Base-by-base conservation (phyloP, 2,888 invertebrate species). In the Chalcosyrphus nemorum region DNA sequence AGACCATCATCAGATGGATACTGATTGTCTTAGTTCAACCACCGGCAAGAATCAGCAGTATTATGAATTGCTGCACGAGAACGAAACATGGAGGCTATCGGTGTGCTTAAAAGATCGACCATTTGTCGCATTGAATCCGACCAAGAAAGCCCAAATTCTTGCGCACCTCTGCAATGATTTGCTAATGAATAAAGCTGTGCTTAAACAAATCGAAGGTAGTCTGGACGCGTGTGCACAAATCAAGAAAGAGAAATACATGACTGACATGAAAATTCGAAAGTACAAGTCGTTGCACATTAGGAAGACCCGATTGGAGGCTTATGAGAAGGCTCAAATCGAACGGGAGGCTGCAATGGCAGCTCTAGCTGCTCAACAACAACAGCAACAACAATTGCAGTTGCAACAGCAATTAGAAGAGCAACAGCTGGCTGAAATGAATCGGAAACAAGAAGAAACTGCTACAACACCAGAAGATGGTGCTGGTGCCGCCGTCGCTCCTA, bases 151-250 rank as follows among this genome's bases (percentile, higher is more conserved):
- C 0, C 95, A 96, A 86, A 96, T 98, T 88, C 92, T 99, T 56
- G 96, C 97, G 1, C 98, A 96, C 92, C 93, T 99, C 24, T 98
- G 98, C 92, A 97, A 99, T 92, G 98, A 99, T 91, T 93, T 99
- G 87, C 93, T 99, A 50, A 97, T 97, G 92, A 98, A 98, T 91
- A 97, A 98, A 92, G 95, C 96, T 7, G 96, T 98, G 86, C 93
- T 97, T 88, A 93, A 96, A 32, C 98, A 98, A 91, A 96, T 99
- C 71, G 99, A 99, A 89, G 95, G 94, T 29, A 95, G 96, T 80
- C 93, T 99, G 57, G 98, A 99, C 86, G 95, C 95, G 66, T 96
- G 97, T 85, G 95, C 95, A 86, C 97, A 96, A 88, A 93, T 97
- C 87, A 95, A 96, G 89, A 96, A 97, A 88, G 98, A 99, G 89